Evolutionary conservation across 1,140 invertebrate species (phyloP), one percentile per base, ranked within the genome.

Genomic region (Phthorimaea operculella): DNA sequence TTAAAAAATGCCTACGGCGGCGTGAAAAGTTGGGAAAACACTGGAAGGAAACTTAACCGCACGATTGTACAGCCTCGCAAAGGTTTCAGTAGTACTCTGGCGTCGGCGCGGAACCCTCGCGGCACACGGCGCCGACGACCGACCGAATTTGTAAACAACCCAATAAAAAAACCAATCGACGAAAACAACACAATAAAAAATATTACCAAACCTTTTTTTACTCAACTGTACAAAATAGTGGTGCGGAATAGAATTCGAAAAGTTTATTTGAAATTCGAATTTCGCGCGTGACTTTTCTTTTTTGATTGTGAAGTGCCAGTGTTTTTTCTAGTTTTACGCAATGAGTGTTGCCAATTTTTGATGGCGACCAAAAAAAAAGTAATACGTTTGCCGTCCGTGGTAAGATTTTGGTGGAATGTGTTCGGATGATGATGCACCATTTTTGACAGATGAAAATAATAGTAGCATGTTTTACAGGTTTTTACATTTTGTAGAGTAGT

Each of bases 351-450:
- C 44, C 44, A 50, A 10, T 50, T 67, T 45, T 74, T 60, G 62
- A 79, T 81, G 78, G 76, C 77, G 72, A 75, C 69, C 62, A 81
- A 76, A 79, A 81, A 76, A 76, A 70, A 68, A 68, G 68, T 79
- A 72, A 66, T 76, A 51, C 75, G 76, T 62, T 82, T 82, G 76
- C 79, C 79, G 55, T 82, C 79, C 55, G 76, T 82, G 79, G 79
- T 82, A 82, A 79, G 79, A 68, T 60, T 62, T 70, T 44, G 36
- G 42, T 47, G 44, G 49, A 54, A 44, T 49, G 39, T 57, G 36
- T 10, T 62, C 55, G 63, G 60, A 65, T 60, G 49, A 64, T n/a
- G 58, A 65, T 63, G 66, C 64, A 70, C 65, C 60, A 51, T 59
- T 47, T 57, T 68, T 64, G 54, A 49, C 11, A 14, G 55, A 58